phyloP scores from a whole-genome alignment of 2,113 vertebrate species.

The Microcebus lehilahytsara region DNA sequence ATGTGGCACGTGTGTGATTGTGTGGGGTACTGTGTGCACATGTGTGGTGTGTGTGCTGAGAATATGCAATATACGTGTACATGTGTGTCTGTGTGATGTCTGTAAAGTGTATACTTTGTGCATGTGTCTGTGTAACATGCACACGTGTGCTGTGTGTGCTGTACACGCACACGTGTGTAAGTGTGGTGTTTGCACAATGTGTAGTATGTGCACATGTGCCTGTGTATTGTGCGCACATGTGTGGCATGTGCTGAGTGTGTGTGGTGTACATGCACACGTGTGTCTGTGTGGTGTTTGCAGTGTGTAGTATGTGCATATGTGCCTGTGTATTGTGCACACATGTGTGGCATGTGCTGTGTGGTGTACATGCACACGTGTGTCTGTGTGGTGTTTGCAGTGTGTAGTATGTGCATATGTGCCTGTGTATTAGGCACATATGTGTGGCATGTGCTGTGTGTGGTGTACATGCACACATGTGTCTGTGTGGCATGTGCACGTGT shows the following conservation, averaged over 20 bases:
- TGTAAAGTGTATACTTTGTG: not conserved
- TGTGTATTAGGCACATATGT: not conserved
- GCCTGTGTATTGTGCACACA: not conserved
- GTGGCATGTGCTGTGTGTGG: not conserved
- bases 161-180: no score
- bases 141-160: not conserved
- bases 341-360: not conserved
- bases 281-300: not conserved
- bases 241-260: not conserved
- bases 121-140: not conserved
- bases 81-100: not conserved
- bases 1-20: not conserved
- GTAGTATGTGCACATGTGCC: no score
- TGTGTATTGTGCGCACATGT: not conserved
- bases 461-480: no score
- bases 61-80: fast-evolving
- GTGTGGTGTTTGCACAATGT: not conserved
- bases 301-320: no score
- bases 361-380: not conserved
- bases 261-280: not conserved
- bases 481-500: not conserved
- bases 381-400: not conserved
- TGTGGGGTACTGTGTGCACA: not conserved
- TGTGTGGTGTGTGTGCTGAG: not conserved
- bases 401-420: no score